Conservation (phyloP, 2,113 vertebrate species). For the Planiliza haematocheilus region DNA sequence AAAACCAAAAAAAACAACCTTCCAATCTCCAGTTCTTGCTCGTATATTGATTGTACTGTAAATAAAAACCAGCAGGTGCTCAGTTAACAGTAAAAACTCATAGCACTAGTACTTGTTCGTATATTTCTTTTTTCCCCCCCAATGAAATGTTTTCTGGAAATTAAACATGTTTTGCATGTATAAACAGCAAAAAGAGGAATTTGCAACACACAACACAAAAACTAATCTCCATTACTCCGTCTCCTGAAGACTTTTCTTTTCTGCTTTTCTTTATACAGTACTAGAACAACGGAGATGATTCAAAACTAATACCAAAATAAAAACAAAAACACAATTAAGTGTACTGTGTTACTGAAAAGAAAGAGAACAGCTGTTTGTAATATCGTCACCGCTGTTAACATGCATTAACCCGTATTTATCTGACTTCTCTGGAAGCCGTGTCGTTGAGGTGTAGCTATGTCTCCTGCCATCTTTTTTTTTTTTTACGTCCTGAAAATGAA, state of each 20-base stretch:
- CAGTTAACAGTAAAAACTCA: not conserved
- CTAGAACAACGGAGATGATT: constrained; percentile 48
- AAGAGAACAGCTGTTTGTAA: constrained; percentile 48
- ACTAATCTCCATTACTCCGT: constrained; percentile 33
- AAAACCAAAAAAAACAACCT: constrained; percentile 15
- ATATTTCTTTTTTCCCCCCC: not conserved
- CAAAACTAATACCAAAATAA: constrained; percentile 33
- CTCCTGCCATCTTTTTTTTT: constrained; percentile 29
- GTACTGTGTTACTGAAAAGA: constrained; percentile 44
- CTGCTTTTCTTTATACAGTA: constrained; percentile 56
- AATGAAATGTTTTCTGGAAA: constrained; percentile 6
- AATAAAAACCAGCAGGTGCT: not conserved
- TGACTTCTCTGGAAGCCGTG: constrained; percentile 65
- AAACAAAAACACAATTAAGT: constrained; percentile 30
- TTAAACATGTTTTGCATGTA: constrained; percentile 39
- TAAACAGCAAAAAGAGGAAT: constrained; percentile 47
- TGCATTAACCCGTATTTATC: constrained; percentile 77
- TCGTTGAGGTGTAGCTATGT: constrained; percentile 63
- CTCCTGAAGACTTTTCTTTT: constrained; percentile 48
- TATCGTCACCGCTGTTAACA: constrained; percentile 50
- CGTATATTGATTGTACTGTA: constrained; percentile 20
- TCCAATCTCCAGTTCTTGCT: constrained; percentile 55
- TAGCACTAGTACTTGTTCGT: not conserved
- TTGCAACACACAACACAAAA: constrained; percentile 67
- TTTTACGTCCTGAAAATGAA: constrained; percentile 56